Evolutionary conservation across 2,888 invertebrate genomes (phyloP).

Genomic region (Neoaliturus tenellus): DNA sequence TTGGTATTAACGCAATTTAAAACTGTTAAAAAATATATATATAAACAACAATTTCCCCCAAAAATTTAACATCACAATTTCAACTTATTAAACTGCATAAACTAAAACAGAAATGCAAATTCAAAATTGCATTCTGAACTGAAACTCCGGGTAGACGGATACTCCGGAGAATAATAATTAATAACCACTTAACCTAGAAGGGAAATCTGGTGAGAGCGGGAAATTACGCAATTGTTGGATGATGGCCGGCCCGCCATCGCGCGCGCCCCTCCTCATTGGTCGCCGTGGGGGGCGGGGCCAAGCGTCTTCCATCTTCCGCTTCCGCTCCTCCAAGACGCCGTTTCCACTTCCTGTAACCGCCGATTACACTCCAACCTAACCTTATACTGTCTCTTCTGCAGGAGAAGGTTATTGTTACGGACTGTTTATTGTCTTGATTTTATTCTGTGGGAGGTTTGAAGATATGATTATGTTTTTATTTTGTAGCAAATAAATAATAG

Average conservation of each 20-base stretch:
- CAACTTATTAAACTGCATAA: neutral
- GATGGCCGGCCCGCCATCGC: slow-evolving; percentile 28
- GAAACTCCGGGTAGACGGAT: neutral
- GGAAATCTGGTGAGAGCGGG: neutral
- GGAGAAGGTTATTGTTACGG: neutral
- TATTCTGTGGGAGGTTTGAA: too few species aligned
- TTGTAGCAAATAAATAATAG: too few species aligned
- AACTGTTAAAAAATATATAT: too few species aligned
- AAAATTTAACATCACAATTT: too few species aligned
- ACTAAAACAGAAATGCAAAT: neutral
- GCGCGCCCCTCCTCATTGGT: slow-evolving; percentile 23
- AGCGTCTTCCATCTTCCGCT: slow-evolving; percentile 14
- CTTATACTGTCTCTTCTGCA: neutral
- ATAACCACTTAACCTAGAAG: slow-evolving; percentile 35
- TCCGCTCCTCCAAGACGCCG: slow-evolving; percentile 14
- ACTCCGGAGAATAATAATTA: slow-evolving; percentile 1
- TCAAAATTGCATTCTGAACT: neutral
- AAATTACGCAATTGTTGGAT: slow-evolving; percentile 38
- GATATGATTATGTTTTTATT: too few species aligned
- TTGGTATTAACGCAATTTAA: too few species aligned
- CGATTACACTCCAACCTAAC: slow-evolving; percentile 12
- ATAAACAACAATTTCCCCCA: too few species aligned
- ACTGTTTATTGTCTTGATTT: too few species aligned
- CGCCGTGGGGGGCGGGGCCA: slow-evolving; percentile 30
- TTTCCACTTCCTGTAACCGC: slow-evolving; percentile 12